phyloP scores from a whole-genome alignment of 2,797 vertebrate genomes.

The Poecile montanus region DNA sequence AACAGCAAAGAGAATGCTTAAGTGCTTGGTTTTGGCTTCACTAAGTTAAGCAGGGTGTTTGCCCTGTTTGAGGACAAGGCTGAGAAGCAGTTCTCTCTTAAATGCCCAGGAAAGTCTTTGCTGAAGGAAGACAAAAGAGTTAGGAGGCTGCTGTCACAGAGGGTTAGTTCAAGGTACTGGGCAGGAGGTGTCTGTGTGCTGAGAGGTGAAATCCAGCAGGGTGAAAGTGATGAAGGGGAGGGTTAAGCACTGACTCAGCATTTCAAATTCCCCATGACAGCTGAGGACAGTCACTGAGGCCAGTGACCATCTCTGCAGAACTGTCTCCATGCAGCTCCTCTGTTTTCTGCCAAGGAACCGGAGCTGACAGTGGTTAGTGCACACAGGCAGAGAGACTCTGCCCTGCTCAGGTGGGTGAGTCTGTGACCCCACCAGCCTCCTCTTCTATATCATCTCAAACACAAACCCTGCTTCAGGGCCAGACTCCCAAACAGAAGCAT shows the following conservation, averaged over 20 bases:
- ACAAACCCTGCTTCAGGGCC: neutral
- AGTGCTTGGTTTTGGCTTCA: neutral
- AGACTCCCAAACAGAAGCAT: neutral
- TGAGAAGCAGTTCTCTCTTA: neutral
- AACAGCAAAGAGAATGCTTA: neutral
- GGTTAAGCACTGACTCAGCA: neutral
- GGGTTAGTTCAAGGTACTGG: neutral
- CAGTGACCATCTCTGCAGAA: slow-evolving; percentile 36
- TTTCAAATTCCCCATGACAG: neutral
- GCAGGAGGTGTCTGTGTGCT: neutral
- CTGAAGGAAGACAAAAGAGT: neutral
- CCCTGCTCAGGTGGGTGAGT: neutral
- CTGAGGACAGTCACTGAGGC: neutral
- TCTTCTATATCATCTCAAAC: neutral
- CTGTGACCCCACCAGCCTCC: neutral
- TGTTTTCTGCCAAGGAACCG: slow-evolving; percentile 6
- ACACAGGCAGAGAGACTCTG: neutral
- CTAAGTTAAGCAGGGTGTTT: neutral
- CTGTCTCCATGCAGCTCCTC: neutral
- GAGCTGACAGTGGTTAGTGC: neutral
- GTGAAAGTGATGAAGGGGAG: neutral
- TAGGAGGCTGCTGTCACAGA: neutral
- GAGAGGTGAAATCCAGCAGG: neutral
- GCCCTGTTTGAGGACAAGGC: neutral
- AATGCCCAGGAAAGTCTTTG: neutral